A percentile compares a stretch with the other conserved stretches of the same genome.
Evolutionary conservation across 2,797 vertebrate genomes (phyloP).

Genomic region (Crenichthys baileyi): DNA sequence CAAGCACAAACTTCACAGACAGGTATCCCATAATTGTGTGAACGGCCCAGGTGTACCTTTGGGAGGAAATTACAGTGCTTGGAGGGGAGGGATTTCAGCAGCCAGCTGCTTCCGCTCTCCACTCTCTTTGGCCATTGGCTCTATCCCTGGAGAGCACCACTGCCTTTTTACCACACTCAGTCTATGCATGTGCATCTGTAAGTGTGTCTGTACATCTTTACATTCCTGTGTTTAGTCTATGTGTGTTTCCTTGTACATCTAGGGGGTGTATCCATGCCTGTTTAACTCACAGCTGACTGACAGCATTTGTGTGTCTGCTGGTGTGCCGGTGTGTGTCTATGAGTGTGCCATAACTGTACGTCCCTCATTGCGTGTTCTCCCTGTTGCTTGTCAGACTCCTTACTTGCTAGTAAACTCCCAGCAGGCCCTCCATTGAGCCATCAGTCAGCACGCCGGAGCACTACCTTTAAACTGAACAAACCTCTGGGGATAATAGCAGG

Average conservation of each 20-base stretch:
- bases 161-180: conserved; percentile 60
- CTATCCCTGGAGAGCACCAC: conserved; percentile 56
- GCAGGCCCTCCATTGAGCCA: conserved; percentile 71
- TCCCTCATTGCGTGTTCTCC: conserved; percentile 51
- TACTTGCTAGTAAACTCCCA: conserved; percentile 67
- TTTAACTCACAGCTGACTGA: conserved; percentile 56
- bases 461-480: conserved; percentile 69
- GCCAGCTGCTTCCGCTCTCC: conserved; percentile 76
- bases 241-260: conserved; percentile 26
- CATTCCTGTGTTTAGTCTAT: conserved; percentile 23
- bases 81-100: conserved; percentile 72
- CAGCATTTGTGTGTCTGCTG: conserved; percentile 24
- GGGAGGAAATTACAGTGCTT: conserved; percentile 77
- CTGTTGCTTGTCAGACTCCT: conserved; percentile 52
- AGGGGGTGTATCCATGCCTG: conserved; percentile 46
- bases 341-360: conserved; percentile 28
- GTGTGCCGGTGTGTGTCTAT: conserved; percentile 5
- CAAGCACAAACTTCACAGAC: conserved; percentile 24
- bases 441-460: conserved; percentile 67
- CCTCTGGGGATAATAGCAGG: conserved; percentile 76
- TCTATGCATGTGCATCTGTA: conserved; percentile 23
- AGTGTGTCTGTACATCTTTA: conserved; percentile 16
- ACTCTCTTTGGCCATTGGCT: conserved; percentile 61
- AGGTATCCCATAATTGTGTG: conserved; percentile 28
- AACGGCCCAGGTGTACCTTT: conserved; percentile 68